phyloP scores from a whole-genome alignment of 2,113 vertebrate genomes.

The Bettongia penicillata region DNA sequence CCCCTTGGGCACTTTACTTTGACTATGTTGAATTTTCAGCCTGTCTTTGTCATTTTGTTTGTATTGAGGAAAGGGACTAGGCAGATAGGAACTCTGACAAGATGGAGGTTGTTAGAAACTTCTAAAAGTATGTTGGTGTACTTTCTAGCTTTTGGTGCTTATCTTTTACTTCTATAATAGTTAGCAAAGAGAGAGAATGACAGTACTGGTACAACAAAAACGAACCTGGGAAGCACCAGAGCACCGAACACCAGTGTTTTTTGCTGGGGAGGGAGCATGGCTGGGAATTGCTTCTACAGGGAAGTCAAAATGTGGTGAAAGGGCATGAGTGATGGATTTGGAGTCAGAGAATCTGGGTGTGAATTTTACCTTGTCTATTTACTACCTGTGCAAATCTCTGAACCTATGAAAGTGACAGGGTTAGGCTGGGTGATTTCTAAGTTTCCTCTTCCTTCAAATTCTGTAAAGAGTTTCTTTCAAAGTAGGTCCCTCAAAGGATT shows the following conservation, averaged over 20 bases:
- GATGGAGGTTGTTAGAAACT: no score
- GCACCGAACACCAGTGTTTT: neutral
- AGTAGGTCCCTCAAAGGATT: neutral
- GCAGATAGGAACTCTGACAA: no score
- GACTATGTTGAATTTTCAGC: no score
- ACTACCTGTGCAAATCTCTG: neutral
- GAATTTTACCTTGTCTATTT: neutral
- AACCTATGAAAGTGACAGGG: neutral
- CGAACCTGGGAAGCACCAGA: neutral
- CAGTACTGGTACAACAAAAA: neutral
- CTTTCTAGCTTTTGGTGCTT: no score
- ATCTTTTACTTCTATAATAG: no score
- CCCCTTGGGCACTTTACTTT: no score
- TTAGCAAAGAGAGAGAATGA: no score
- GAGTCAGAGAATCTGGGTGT: neutral
- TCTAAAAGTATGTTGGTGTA: no score
- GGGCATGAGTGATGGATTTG: neutral
- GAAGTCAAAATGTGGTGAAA: neutral
- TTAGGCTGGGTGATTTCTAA: neutral
- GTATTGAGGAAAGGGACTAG: no score
- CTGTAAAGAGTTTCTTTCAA: neutral
- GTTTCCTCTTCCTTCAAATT: neutral
- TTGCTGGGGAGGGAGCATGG: neutral
- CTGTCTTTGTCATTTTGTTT: no score
- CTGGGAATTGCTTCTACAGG: no score